A percentile compares a stretch with the other conserved stretches of the same genome.
Evolutionary conservation across 1,140 invertebrate genomes (phyloP).

Genomic region (Augochlora pura): DNA sequence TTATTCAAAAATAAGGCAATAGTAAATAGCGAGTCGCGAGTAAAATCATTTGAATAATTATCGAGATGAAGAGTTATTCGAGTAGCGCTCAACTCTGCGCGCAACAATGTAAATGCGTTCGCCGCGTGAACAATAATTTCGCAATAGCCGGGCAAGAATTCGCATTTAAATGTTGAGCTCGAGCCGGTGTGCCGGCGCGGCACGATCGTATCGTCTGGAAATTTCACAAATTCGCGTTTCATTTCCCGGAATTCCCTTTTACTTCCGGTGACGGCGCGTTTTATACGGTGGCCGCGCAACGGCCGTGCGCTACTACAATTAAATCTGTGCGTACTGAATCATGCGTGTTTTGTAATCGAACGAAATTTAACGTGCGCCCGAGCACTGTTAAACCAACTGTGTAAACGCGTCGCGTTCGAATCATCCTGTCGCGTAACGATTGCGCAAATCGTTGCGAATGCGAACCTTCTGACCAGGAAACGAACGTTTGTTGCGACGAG

Average conservation of each 20-base stretch:
- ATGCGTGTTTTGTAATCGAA: neutral
- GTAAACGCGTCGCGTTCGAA: neutral
- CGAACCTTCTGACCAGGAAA: neutral
- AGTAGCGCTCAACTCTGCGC: too few species aligned
- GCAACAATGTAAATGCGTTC: too few species aligned
- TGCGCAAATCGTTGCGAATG: slow-evolving; percentile 19
- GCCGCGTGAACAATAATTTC: too few species aligned
- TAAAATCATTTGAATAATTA: too few species aligned
- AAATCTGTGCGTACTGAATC: neutral
- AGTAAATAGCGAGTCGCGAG: too few species aligned
- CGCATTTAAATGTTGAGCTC: too few species aligned
- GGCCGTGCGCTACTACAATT: slow-evolving; percentile 8
- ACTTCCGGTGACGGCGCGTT: slow-evolving; percentile 2
- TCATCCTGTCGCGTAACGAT: slow-evolving; percentile 12
- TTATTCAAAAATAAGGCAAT: too few species aligned
- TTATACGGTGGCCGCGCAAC: neutral
- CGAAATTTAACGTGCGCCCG: neutral
- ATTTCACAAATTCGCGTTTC: neutral
- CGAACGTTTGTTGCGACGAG: neutral
- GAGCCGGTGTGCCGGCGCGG: too few species aligned
- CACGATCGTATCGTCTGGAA: neutral
- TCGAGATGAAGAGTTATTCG: too few species aligned
- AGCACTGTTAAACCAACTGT: neutral
- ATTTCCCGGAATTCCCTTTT: slow-evolving; percentile 13
- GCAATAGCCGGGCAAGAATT: too few species aligned